These are phyloP conservation scores for Ibycter americanus DNA, from an alignment of 2,797 vertebrate species.

Conservation along the genomic window DNA sequence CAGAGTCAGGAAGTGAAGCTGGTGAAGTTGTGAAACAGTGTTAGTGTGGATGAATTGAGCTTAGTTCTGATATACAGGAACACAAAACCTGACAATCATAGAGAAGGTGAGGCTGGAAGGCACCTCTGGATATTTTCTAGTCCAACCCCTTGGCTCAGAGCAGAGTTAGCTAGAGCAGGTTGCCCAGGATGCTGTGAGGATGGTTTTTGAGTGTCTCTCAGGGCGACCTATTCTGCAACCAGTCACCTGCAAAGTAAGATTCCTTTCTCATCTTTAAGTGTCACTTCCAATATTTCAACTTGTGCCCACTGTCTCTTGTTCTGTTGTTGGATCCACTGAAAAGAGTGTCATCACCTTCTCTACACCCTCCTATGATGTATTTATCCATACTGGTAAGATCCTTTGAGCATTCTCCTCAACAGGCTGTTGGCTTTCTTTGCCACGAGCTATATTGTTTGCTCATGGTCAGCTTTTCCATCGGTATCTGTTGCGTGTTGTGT, in stretches of 20 bases:
- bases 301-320: not conserved
- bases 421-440: not conserved
- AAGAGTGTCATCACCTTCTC: not conserved
- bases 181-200: not conserved
- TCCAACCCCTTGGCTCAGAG: fast-evolving
- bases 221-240: not conserved
- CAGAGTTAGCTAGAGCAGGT: not conserved
- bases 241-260: not conserved
- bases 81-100: not conserved
- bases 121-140: not conserved
- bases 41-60: not conserved
- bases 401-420: not conserved
- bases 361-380: not conserved
- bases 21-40: not conserved
- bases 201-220: not conserved
- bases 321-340: not conserved
- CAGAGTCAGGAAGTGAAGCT: not conserved
- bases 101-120: not conserved
- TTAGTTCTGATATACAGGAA: not conserved
- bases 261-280: not conserved
- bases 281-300: not conserved
- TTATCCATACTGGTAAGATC: not conserved
- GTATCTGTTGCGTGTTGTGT: not conserved
- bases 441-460: not conserved
- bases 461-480: not conserved